A percentile compares a stretch with the other conserved stretches of the same genome.
Evolutionary conservation across 2,797 vertebrate genomes (phyloP).

Genomic region (Arnoldichthys spilopterus): DNA sequence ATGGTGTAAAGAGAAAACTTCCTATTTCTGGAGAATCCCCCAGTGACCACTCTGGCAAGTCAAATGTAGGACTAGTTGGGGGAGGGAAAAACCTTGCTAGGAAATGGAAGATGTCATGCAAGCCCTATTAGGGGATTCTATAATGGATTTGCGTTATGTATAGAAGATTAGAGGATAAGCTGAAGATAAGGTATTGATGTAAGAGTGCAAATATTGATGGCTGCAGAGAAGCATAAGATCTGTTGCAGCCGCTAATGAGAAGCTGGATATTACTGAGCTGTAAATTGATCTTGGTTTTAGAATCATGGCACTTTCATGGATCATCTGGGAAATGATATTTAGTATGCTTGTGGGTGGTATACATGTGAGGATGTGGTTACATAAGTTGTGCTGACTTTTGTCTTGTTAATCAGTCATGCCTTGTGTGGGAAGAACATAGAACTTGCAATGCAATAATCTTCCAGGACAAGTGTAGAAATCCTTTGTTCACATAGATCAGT

Average conservation of each 20-base stretch:
- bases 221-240: neutral
- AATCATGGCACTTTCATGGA: neutral
- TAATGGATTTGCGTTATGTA: constrained; percentile 55
- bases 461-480: neutral
- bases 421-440: neutral
- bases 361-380: neutral
- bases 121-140: constrained; percentile 40
- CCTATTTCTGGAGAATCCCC: constrained; percentile 46
- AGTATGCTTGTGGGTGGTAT: neutral
- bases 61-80: neutral
- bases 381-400: neutral
- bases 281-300: constrained; percentile 15
- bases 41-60: constrained; percentile 28
- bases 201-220: constrained; percentile 1
- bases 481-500: neutral
- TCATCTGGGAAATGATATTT: constrained; percentile 15
- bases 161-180: constrained; percentile 32
- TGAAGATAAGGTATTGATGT: constrained; percentile 62
- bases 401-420: neutral
- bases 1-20: constrained; percentile 10
- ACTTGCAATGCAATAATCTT: neutral
- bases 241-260: constrained; percentile 5
- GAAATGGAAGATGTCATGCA: constrained; percentile 45
- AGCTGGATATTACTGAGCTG: constrained; percentile 8
- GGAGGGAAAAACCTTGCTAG: constrained; percentile 1